Percentiles rank a stretch among this genome's conserved stretches.
phyloP scores from a whole-genome alignment of 2,888 invertebrate species.

The Dolomedes plantarius region DNA sequence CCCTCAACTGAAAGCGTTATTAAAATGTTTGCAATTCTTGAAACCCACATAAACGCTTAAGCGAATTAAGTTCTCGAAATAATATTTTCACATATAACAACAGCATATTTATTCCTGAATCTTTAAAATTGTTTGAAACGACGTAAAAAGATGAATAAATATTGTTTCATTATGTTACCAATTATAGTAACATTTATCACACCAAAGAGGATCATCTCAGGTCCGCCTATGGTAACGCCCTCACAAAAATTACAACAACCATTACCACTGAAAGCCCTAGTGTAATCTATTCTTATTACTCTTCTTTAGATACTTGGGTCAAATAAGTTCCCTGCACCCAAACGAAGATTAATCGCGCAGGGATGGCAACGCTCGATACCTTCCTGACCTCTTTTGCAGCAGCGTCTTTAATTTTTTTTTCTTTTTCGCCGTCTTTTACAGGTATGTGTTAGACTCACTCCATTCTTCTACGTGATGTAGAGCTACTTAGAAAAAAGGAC shows the following conservation, averaged over 20 bases:
- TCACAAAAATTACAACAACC: background rate
- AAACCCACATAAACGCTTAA: no score
- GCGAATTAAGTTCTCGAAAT: no score
- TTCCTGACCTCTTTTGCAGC: background rate
- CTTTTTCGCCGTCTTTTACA: background rate
- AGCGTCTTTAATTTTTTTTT: background rate
- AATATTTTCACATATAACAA: no score
- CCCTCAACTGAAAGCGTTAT: no score
- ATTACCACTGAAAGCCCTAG: background rate
- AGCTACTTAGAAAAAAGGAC: background rate
- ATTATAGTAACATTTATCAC: no score
- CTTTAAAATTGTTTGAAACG: no score
- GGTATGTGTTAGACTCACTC: background rate
- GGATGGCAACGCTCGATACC: background rate
- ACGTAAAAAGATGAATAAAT: no score
- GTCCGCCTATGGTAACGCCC: no score
- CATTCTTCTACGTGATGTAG: background rate
- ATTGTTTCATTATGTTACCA: no score
- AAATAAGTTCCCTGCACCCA: slow-evolving; percentile 1
- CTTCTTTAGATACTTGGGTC: background rate
- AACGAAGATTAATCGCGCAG: slow-evolving; percentile 1
- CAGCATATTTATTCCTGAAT: no score
- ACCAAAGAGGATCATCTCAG: no score
- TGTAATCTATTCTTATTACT: slow-evolving; percentile 5
- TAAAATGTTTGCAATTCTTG: no score